Evolutionary conservation across 2,797 vertebrate species (phyloP).

Genomic region (Ctenopoma multispine): DNA sequence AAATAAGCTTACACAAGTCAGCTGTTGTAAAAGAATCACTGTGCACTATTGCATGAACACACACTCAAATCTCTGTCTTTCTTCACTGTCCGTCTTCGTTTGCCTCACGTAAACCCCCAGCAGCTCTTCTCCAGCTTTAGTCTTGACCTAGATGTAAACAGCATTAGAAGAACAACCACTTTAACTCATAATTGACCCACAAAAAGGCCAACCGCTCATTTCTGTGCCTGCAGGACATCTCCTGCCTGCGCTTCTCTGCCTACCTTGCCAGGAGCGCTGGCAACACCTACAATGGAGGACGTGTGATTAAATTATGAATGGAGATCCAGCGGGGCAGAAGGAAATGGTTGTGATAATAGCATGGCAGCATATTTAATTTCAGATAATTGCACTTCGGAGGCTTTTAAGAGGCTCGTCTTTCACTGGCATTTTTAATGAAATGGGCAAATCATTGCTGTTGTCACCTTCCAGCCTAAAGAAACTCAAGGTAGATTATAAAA

Average conservation of each 20-base stretch:
- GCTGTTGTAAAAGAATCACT: no score
- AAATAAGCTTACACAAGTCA: no score
- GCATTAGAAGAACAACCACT: constrained; percentile 29
- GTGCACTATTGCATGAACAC: no score
- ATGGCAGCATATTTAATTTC: constrained; percentile 73
- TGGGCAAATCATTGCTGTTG: constrained; percentile 46
- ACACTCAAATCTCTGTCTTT: not conserved
- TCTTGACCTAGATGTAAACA: constrained; percentile 48
- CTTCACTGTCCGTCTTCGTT: not conserved
- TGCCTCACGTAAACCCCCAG: not conserved
- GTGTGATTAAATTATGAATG: constrained; percentile 80
- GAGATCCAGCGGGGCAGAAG: constrained; percentile 65
- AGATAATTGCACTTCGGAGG: constrained; percentile 73
- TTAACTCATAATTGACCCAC: constrained; percentile 45
- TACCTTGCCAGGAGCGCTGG: constrained; percentile 44
- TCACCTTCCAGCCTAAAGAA: constrained; percentile 36
- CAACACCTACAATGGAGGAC: constrained; percentile 59
- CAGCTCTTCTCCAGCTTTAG: constrained; percentile 18
- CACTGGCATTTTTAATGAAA: constrained; percentile 65
- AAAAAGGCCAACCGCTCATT: constrained; percentile 5
- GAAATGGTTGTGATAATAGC: constrained; percentile 71
- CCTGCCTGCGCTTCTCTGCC: constrained; percentile 12
- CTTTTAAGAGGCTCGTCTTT: constrained; percentile 59
- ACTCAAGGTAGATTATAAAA: constrained; percentile 5
- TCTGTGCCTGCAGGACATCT: constrained; percentile 26